Percentiles rank a stretch among this genome's conserved stretches.
These are phyloP conservation scores for Mirza zaza DNA, from an alignment of 2,113 vertebrate species.

Conservation along the genomic window DNA sequence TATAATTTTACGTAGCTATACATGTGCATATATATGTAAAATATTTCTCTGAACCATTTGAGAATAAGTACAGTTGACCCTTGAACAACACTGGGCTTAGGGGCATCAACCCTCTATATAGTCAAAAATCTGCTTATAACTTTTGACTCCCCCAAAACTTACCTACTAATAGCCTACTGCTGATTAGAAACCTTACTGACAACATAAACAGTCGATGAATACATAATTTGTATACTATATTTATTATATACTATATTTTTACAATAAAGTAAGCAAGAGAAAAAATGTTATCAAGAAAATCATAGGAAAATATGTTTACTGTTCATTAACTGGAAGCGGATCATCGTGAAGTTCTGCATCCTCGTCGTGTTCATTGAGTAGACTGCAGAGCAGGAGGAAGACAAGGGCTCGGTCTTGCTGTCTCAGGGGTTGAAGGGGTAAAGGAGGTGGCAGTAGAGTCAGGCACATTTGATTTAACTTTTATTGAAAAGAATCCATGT, in stretches of 20 bases:
- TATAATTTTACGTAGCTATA: background rate
- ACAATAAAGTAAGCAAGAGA: background rate
- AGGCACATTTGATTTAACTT: background rate
- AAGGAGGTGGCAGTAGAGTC: background rate
- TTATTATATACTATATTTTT: too few relatives aligned
- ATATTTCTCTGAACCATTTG: background rate
- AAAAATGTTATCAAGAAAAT: background rate
- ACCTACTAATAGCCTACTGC: background rate
- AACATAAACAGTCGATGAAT: background rate
- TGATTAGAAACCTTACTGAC: background rate
- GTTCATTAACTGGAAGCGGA: background rate
- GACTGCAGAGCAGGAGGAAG: background rate
- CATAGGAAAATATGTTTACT: background rate
- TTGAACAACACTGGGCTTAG: background rate
- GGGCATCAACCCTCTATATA: background rate
- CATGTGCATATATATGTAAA: background rate
- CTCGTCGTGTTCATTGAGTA: background rate
- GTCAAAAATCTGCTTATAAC: background rate
- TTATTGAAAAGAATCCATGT: background rate
- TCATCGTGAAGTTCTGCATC: background rate
- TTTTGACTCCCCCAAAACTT: background rate
- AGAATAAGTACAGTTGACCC: background rate
- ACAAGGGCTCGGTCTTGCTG: background rate
- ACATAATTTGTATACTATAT: too few relatives aligned
- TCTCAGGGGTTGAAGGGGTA: background rate